Evolutionary conservation across 2,113 vertebrate species (phyloP).

Genomic region (Cricetomys ansorgei): DNA sequence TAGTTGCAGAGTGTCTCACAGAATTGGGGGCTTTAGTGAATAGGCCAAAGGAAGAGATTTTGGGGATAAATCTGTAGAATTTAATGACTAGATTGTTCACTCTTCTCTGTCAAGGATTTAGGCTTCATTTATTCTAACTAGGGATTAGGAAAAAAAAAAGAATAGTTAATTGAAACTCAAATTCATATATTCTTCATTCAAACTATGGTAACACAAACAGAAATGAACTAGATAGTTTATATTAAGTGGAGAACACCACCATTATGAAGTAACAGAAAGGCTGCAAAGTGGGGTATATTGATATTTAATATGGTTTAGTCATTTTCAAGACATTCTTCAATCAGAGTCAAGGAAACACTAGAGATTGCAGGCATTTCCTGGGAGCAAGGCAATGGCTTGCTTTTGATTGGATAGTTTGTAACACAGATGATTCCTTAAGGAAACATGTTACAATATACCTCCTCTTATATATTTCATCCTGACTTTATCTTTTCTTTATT

Average conservation of each 20-base stretch:
- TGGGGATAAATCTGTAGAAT: background rate
- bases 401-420: constrained; percentile 23
- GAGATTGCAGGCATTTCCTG: background rate
- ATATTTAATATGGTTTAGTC: background rate
- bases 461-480: background rate
- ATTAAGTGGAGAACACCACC: background rate
- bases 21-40: background rate
- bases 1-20: background rate
- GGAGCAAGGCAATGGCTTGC: background rate
- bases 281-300: background rate
- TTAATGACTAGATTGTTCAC: background rate
- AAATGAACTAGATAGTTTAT: background rate
- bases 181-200: background rate
- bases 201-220: background rate
- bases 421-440: background rate
- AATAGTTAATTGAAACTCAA: background rate
- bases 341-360: background rate
- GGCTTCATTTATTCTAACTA: background rate
- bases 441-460: background rate
- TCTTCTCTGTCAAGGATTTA: background rate
- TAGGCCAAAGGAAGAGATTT: background rate
- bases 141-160: background rate
- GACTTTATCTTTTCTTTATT: background rate
- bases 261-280: background rate
- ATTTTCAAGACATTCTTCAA: background rate